Conservation (phyloP, 2,888 invertebrate genomes). For the Erannis defoliaria region DNA sequence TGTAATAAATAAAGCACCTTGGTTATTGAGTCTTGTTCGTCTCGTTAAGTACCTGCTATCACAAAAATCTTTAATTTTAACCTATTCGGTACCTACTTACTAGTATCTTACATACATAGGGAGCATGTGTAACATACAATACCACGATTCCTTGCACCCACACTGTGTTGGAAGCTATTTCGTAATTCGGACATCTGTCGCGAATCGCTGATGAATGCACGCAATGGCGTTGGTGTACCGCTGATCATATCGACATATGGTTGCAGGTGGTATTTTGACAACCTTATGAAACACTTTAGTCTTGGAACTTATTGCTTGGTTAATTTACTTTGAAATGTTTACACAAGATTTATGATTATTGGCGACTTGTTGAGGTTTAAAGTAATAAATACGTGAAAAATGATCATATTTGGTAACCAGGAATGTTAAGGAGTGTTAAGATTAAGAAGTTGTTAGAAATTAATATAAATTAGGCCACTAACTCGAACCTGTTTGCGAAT, state of each 20-base stretch:
- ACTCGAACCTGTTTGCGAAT: no score
- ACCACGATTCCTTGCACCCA: slow-evolving; percentile 43
- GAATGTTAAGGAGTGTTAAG: no score
- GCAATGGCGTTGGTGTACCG: slow-evolving; percentile 52
- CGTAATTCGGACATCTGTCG: slow-evolving; percentile 73
- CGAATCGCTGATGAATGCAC: slow-evolving; percentile 68
- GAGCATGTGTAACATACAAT: no score
- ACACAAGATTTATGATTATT: not conserved
- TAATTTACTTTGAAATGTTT: slow-evolving; percentile 17
- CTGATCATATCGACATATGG: slow-evolving; percentile 49
- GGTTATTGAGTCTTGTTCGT: no score
- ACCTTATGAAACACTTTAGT: slow-evolving; percentile 22
- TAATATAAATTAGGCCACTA: no score
- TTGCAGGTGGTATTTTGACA: slow-evolving; percentile 35
- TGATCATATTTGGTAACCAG: not conserved
- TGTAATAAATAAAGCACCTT: no score
- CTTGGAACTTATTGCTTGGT: slow-evolving; percentile 5
- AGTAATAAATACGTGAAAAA: not conserved
- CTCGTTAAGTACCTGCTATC: no score
- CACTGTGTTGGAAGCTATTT: slow-evolving; percentile 51
- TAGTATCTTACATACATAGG: no score
- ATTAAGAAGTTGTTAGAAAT: no score
- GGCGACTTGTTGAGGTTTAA: not conserved
- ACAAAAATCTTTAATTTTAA: not conserved
- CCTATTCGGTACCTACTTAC: not conserved